Base-by-base conservation (phyloP, 2,888 invertebrate species). In the Temnothorax ravouxi region DNA sequence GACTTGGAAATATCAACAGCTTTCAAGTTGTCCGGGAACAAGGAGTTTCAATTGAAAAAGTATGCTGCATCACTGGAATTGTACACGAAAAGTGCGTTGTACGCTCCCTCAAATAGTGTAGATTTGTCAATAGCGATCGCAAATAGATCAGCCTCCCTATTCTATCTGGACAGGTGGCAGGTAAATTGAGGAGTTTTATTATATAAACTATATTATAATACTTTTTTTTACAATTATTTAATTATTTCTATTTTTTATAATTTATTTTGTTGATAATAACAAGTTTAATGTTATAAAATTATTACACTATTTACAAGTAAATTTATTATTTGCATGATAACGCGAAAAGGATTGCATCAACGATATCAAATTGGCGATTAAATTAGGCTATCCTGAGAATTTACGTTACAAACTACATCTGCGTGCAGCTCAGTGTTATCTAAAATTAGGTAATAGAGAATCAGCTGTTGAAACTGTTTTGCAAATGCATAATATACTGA, bases 71-170 rank as follows among this genome's bases (percentile, higher is more conserved):
- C 96, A 91, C 95, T 96, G 79, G 93, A 95, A 77, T 96, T 95
- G 66, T 97, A 97, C 91, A 96, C 96, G 0, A 96, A 96, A 91
- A 96, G 97, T 94, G 95, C 97, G 13, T 92, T 96, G 77, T 96
- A 95, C 92, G 97, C 97, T 6, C 94, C 95, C 18, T 95, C 95
- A 52, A 94, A 95, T 47, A 96, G 96, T 64, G 94, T 95, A 15
- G 96, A 96, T 94, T 96, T 96, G 89, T 95, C 96, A 0, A 92
- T 97, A 69, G 97, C 97, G 0, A 94, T 97, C 76, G 97, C 97
- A 0, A 97, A 97, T 91, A 95, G 97, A 93, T 97, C 97, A 15
- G 97, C 97, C 25, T 96, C 96, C 11, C 95, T 97, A 64, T 95
- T 96, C 90, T 95, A 96, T 88, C 92, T 97, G 92, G 95, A 96